phyloP scores from a whole-genome alignment of 2,113 vertebrate genomes.

The Uropsilus gracilis region DNA sequence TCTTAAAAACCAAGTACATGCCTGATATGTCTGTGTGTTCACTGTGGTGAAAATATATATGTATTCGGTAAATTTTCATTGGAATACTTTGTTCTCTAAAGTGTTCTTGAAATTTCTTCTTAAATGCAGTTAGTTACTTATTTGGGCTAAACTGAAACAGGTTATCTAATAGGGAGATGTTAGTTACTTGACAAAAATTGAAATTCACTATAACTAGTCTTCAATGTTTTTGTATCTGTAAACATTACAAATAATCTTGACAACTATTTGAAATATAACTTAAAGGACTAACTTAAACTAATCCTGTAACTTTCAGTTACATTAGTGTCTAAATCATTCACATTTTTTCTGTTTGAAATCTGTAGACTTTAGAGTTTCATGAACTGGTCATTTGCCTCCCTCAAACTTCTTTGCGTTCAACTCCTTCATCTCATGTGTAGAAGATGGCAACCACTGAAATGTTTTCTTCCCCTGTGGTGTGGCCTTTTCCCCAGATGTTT shows the following conservation, averaged over 20 bases:
- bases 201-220: background rate
- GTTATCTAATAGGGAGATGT: background rate
- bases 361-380: constrained; percentile 1
- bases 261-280: constrained; percentile 24
- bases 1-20: background rate
- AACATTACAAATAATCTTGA: background rate
- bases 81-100: background rate
- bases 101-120: constrained; percentile 30
- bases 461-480: background rate
- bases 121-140: background rate
- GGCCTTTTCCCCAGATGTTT: background rate
- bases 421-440: background rate
- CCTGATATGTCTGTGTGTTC: background rate
- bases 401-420: background rate
- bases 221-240: background rate
- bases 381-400: background rate
- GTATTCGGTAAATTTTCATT: background rate
- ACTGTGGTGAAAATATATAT: background rate
- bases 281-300: background rate
- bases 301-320: background rate
- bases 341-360: background rate
- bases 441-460: background rate
- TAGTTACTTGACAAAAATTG: background rate
- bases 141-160: background rate
- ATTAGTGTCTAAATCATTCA: background rate